Evolutionary conservation across 2,797 vertebrate species (phyloP), one percentile per base, ranked within the genome.

Genomic region (Protonibea diacanthus): DNA sequence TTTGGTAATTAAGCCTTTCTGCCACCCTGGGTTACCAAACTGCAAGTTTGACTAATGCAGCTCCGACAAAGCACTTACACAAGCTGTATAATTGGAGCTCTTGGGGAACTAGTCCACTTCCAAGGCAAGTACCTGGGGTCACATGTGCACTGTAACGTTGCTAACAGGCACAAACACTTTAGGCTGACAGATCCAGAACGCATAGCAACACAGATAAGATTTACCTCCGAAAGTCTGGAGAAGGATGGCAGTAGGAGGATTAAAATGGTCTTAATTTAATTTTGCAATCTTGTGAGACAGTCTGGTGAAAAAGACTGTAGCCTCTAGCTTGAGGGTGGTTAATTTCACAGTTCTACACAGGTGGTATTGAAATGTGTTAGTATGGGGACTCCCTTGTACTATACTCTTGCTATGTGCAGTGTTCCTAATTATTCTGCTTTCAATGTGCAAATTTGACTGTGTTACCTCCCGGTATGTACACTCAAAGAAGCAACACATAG

Each of bases 11-110:
- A 86, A 74, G 78, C 56, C 60, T 57, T 38, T 74, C 68, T 83
- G 68, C 67, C 69, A 72, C 71, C 60, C 63, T 61, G 65, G 57
- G 47, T 71, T 81, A 56, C 77, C 71, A 77, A 72, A 81, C 71
- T 67, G 82, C 4, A 6, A 65, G 71, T 77, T 78, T 60, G 58
- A 83, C 74, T 86, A 85, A 88, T 89, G 70, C 58, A 74, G 74
- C 65, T 74, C 78, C 69, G 80, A 85, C 70, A 82, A 72, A 86
- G 56, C 80, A 68, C 74, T 83, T 69, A 55, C 73, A 59, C 44
- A 52, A 59, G 60, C 66, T 84, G 72, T 84, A 48, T 85, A 87
- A 88, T 83, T 83, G 65, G 84, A 65, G 71, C 72, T 88, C 76
- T 71, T 75, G 73, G 82, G 83, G 63, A 88, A 79, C 61, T 53